A percentile compares a stretch with the other conserved stretches of the same genome.
Evolutionary conservation across 2,113 vertebrate genomes (phyloP).

Genomic region (Gopherus evgoodei): DNA sequence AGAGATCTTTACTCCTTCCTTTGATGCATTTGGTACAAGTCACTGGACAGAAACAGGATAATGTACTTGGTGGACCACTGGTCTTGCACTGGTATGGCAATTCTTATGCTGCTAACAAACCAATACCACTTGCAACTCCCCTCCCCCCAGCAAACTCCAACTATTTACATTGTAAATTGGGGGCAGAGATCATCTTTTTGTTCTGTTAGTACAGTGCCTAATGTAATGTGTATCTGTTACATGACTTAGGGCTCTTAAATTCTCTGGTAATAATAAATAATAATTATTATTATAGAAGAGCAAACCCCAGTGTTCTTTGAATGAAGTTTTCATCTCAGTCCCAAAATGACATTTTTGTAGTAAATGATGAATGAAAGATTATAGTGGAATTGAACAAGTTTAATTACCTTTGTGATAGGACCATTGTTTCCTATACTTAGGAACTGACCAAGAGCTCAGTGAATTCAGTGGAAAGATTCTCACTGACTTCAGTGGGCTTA

Average conservation of each 20-base stretch:
- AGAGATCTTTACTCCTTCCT: not conserved
- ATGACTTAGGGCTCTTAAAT: not conserved
- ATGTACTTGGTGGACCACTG: rapidly evolving
- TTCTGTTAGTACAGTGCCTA: not conserved
- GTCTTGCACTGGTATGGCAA: rapidly evolving
- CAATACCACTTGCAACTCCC: not conserved
- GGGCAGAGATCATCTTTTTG: not conserved
- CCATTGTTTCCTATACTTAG: rapidly evolving
- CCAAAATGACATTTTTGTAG: not conserved
- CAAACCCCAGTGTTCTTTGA: not conserved
- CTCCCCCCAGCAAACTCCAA: not conserved
- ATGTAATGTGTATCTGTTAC: not conserved
- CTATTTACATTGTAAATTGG: rapidly evolving
- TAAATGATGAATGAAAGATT: not conserved
- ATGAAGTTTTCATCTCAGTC: too few relatives aligned
- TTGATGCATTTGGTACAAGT: rapidly evolving
- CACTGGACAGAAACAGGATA: rapidly evolving
- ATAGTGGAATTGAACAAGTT: rapidly evolving
- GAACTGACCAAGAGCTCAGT: rapidly evolving
- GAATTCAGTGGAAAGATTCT: rapidly evolving
- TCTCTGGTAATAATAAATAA: not conserved
- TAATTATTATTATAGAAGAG: rapidly evolving
- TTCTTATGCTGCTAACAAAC: rapidly evolving
- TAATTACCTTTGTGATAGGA: rapidly evolving
- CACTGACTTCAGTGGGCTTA: not conserved